Evolutionary conservation across 2,113 vertebrate genomes (phyloP).

Genomic region (Rhinoptilus africanus): DNA sequence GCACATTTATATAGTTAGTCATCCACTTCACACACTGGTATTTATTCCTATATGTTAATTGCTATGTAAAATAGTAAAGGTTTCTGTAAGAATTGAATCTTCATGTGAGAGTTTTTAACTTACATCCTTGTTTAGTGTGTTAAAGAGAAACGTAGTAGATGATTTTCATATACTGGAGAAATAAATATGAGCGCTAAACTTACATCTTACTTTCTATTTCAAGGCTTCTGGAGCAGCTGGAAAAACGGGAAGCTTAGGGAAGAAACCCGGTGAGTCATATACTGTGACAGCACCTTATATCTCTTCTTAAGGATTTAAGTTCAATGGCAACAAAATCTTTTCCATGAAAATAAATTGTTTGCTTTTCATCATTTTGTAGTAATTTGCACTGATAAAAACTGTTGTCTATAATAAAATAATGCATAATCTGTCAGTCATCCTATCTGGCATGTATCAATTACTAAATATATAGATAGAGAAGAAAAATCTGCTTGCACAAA

Average conservation of each 20-base stretch:
- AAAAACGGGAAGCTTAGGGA: conserved; percentile 95
- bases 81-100: not conserved
- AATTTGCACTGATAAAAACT: not conserved
- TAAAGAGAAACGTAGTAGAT: not conserved
- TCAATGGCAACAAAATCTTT: not conserved
- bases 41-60: not conserved
- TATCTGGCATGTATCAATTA: not conserved
- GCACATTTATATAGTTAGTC: not conserved
- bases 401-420: not conserved
- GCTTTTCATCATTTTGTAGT: not conserved
- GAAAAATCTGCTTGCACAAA: not conserved
- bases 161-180: not conserved
- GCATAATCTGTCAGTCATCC: not conserved
- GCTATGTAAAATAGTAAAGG: not conserved
- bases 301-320: not conserved
- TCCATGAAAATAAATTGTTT: not conserved
- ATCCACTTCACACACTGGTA: not conserved
- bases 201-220: conserved; percentile 64
- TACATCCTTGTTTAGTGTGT: not conserved
- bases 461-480: not conserved
- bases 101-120: not conserved
- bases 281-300: conserved; percentile 22
- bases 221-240: conserved; percentile 89
- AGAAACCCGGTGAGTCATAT: conserved; percentile 92
- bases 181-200: not conserved